phyloP scores from a whole-genome alignment of 2,888 invertebrate genomes.

The Smittia sp. region DNA sequence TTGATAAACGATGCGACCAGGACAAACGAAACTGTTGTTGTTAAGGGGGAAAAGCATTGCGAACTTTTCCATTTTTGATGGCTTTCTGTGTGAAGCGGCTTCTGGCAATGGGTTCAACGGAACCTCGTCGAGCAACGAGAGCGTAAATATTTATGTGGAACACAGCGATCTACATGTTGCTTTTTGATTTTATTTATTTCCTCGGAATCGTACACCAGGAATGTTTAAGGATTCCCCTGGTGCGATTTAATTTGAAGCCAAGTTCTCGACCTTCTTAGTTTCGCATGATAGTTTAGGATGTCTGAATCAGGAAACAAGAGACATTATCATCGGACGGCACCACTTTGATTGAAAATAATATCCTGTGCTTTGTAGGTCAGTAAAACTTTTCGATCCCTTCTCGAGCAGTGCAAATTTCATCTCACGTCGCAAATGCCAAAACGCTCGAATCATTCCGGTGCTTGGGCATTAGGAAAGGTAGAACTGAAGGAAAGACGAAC shows the following conservation, averaged over 20 bases:
- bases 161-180: too few species aligned
- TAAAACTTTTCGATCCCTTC: neutral
- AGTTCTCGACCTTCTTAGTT: too few species aligned
- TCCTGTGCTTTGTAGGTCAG: too few species aligned
- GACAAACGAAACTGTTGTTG: neutral
- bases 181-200: too few species aligned
- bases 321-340: neutral
- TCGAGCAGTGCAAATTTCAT: neutral
- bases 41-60: neutral
- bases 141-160: neutral
- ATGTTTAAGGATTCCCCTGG: too few species aligned
- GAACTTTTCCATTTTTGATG: neutral
- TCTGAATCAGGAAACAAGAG: too few species aligned
- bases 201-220: too few species aligned
- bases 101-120: neutral
- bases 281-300: too few species aligned
- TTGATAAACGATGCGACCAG: neutral
- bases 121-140: slow-evolving; percentile 25
- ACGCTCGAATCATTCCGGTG: neutral
- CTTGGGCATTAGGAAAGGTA: slow-evolving; percentile 19
- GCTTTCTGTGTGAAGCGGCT: neutral
- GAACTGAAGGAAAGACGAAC: neutral
- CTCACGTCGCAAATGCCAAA: neutral
- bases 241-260: too few species aligned
- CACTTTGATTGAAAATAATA: neutral